These are phyloP conservation scores for Solea solea DNA, from an alignment of 2,113 vertebrate genomes.

Conservation along the genomic window DNA sequence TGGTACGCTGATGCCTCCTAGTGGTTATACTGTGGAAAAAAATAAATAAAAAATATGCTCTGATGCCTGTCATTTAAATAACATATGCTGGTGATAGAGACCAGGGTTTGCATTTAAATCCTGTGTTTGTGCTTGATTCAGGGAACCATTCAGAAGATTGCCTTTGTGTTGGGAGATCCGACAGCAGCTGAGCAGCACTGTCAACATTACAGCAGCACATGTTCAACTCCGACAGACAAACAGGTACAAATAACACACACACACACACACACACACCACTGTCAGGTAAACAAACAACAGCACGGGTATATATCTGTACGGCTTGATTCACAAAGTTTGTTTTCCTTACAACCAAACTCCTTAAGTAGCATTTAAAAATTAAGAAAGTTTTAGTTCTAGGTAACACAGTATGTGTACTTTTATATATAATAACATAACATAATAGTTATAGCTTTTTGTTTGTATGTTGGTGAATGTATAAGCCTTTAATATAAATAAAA, in stretches of 20 bases:
- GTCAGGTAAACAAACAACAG: not conserved
- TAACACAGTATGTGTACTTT: too few species aligned
- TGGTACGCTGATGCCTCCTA: not conserved
- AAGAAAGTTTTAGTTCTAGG: too few species aligned
- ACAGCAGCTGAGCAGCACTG: conserved; percentile 25
- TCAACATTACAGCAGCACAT: conserved; percentile 45
- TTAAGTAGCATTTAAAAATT: too few species aligned
- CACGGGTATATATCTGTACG: not conserved
- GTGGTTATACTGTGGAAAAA: not conserved
- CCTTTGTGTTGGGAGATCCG: conserved; percentile 46
- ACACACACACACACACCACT: not conserved
- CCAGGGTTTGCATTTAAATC: not conserved
- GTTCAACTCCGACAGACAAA: conserved; percentile 29
- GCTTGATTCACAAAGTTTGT: not conserved
- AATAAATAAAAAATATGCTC: too few species aligned
- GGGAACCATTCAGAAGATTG: conserved; percentile 59
- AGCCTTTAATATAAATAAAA: too few species aligned
- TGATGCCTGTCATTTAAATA: not conserved
- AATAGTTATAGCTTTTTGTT: too few species aligned
- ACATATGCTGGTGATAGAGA: not conserved
- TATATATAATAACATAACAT: too few species aligned
- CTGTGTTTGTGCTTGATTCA: conserved; percentile 26
- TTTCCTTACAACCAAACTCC: too few species aligned
- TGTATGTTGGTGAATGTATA: too few species aligned
- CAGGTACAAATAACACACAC: conserved; percentile 32